Base-by-base conservation (phyloP, 2,888 invertebrate species). In the Thera britannica region DNA sequence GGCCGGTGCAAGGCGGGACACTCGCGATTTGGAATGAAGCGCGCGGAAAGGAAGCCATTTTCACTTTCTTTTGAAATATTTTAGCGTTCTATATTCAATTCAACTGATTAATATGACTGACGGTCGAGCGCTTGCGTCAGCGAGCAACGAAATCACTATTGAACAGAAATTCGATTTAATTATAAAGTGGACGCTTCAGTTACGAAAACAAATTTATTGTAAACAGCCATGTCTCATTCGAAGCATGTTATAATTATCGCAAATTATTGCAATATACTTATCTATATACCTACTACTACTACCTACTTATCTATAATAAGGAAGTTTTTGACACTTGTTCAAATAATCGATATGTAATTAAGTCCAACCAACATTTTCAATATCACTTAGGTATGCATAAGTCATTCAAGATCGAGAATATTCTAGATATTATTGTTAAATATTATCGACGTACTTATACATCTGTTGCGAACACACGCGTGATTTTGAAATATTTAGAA, bases 61-160 rank as follows among this genome's bases (percentile, higher is more conserved):
- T 92, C 90, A 90, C 92, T 93, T 92, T 92, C 92, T 88, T 90
- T 90, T 88, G 82, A 86, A 88, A 87, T 84, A 88, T 87, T 87
- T 85, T 79, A 82, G 67, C 72, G 86, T 81, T 82, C 83, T 82
- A 83, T 87, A 87, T 88, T 85, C 79, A 87, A 87, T 88, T 85
- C 79, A 77, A 77, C 83, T 85, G 82, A 84, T 90, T 89, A 86
- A 83, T 83, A 88, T 85, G 83, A 75, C 82, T 68, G 77, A 72
- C 85, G 77, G 73, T 69, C 72, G 67, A 56, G 64, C 62, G 73
- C 72, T 86, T 87, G 80, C 84, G 84, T 84, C 84, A 86, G 61
- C 73, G 73, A 68, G 51, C 74, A 71, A 75, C 72, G 78, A 81
- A 83, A 79, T 77, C 72, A 71, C 70, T 70, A 72, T 67, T 67